These are phyloP conservation scores for Balearica regulorum DNA, from an alignment of 2,797 vertebrate species.

Conservation along the genomic window DNA sequence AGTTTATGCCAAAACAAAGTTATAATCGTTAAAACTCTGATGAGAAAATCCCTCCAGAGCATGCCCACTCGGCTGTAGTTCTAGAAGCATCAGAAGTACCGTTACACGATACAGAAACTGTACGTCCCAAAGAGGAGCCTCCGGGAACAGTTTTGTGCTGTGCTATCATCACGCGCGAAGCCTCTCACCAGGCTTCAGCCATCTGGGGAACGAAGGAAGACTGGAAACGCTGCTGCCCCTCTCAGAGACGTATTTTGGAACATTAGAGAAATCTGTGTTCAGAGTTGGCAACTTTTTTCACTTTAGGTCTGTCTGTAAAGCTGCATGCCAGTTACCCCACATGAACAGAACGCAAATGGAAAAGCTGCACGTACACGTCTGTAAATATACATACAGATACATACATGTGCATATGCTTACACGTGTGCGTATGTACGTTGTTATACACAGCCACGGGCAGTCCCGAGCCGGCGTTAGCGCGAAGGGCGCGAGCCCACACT, in stretches of 20 bases:
- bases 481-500: too few relatives aligned
- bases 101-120: neutral
- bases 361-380: rapidly evolving
- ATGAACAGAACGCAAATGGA: neutral
- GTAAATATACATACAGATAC: rapidly evolving
- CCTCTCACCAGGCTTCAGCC: neutral
- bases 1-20: neutral
- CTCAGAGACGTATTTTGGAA: neutral
- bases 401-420: rapidly evolving
- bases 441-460: rapidly evolving
- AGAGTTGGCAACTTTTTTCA: neutral
- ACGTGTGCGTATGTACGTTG: rapidly evolving
- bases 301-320: neutral
- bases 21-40: neutral
- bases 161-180: neutral
- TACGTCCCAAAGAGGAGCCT: neutral
- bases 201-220: neutral
- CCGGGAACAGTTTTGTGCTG: neutral
- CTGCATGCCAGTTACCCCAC: neutral
- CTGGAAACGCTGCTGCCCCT: neutral
- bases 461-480: rapidly evolving
- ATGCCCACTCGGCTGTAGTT: neutral
- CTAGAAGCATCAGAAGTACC: neutral
- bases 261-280: neutral
- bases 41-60: neutral